Conservation (phyloP, 2,888 invertebrate species). For the Theristus sp. region DNA sequence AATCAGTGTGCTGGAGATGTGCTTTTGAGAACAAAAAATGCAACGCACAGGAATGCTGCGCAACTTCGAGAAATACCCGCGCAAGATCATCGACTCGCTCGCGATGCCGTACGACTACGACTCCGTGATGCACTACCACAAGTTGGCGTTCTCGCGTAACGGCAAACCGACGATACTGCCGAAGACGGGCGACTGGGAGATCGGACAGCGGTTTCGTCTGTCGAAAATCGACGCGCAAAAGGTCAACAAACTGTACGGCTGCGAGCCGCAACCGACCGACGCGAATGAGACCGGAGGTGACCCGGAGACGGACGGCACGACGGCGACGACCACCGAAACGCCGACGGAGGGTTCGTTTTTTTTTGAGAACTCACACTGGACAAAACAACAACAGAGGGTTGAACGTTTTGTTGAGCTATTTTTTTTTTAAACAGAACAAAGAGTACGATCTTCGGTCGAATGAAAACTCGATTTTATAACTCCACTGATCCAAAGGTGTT, state of each 20-base stretch:
- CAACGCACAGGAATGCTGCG: constrained; percentile 35
- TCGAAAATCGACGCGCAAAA: constrained; percentile 22
- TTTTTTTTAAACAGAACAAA: too few species aligned
- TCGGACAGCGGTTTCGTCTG: constrained; percentile 13
- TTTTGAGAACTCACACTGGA: too few species aligned
- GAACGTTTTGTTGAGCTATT: too few species aligned
- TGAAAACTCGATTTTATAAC: too few species aligned
- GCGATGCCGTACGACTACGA: constrained; percentile 54
- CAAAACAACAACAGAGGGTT: too few species aligned
- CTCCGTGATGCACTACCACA: constrained; percentile 56
- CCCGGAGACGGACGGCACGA: constrained; percentile 2
- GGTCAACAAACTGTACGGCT: constrained; percentile 31
- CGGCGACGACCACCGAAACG: background rate
- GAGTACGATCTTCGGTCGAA: too few species aligned
- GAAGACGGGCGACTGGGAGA: constrained; percentile 11
- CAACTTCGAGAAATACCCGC: constrained; percentile 37
- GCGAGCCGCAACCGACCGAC: too few species aligned
- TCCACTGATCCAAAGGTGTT: too few species aligned
- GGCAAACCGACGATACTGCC: constrained; percentile 37
- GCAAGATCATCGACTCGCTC: constrained; percentile 32
- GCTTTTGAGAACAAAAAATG: too few species aligned
- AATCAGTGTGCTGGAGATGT: too few species aligned
- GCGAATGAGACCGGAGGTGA: too few species aligned
- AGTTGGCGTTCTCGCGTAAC: constrained; percentile 37
- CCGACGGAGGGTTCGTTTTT: too few species aligned